Evolutionary conservation across 2,888 invertebrate genomes (phyloP).

Genomic region (Ochropleura leucogaster): DNA sequence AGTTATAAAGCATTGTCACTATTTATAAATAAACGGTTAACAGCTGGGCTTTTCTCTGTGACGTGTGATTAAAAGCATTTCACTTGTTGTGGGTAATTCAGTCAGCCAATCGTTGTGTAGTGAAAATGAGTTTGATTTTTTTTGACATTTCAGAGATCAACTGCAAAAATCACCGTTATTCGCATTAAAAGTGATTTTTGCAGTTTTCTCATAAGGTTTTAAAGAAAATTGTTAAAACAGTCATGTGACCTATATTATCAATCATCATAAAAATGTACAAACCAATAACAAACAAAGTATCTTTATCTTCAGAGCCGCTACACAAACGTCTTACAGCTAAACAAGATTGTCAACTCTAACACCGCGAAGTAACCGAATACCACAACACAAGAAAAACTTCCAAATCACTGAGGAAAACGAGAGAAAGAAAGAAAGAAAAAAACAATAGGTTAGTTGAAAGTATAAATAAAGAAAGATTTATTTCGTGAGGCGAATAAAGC

Average conservation of each 20-base stretch:
- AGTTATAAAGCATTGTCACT: no score
- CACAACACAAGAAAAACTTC: slow-evolving; percentile 60
- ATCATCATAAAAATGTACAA: background rate
- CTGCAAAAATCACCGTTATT: background rate
- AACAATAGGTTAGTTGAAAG: slow-evolving; percentile 81
- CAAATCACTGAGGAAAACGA: slow-evolving; percentile 72
- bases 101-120: background rate
- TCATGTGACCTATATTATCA: no score
- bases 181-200: no score
- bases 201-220: background rate
- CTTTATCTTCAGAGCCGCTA: slow-evolving; percentile 15
- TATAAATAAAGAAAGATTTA: slow-evolving; percentile 83
- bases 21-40: no score
- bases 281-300: slow-evolving; percentile 25
- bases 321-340: slow-evolving; percentile 19
- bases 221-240: background rate
- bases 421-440: slow-evolving; percentile 66
- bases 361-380: slow-evolving; percentile 43
- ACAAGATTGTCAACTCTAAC: slow-evolving; percentile 40
- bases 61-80: no score
- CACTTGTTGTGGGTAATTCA: background rate
- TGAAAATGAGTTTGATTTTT: background rate
- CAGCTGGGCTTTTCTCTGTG: no score
- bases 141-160: no score
- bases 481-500: slow-evolving; percentile 81